Percentiles rank a stretch among this genome's conserved stretches.
Conservation (phyloP, 2,113 vertebrate genomes). For the Corythornis madagascariensis region DNA sequence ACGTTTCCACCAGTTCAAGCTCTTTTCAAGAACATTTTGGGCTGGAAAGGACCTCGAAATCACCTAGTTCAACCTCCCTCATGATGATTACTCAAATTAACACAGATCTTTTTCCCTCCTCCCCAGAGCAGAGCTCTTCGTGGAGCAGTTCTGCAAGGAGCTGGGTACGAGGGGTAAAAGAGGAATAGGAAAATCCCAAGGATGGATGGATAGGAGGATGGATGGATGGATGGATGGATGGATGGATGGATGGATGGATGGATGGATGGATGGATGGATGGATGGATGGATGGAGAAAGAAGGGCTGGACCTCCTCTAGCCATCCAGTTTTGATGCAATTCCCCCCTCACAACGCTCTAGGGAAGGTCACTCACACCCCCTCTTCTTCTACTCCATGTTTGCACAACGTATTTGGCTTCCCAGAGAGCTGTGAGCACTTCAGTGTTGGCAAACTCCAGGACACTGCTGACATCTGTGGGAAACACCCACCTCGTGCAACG, state of each 20-base stretch:
- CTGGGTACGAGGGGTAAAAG: neutral
- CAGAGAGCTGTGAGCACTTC: neutral
- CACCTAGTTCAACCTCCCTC: neutral
- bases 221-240: too few species aligned
- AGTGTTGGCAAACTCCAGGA: neutral
- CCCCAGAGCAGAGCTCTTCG: neutral
- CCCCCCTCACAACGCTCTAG: rapidly evolving
- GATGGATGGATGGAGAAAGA: neutral
- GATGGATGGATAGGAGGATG: neutral
- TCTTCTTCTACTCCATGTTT: neutral
- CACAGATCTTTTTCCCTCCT: rapidly evolving
- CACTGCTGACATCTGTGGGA: neutral
- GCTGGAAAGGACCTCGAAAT: neutral
- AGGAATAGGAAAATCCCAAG: neutral
- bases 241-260: too few species aligned
- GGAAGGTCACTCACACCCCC: neutral
- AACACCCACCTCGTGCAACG: neutral
- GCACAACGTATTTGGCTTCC: neutral
- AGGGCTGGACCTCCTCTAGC: neutral
- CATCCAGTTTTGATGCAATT: rapidly evolving
- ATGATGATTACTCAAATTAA: neutral
- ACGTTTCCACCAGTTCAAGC: neutral
- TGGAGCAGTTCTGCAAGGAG: neutral
- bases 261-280: too few species aligned
- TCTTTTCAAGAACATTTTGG: neutral